These are phyloP conservation scores for Lucilia sericata DNA, from an alignment of 1,140 invertebrate genomes.

Conservation along the genomic window DNA sequence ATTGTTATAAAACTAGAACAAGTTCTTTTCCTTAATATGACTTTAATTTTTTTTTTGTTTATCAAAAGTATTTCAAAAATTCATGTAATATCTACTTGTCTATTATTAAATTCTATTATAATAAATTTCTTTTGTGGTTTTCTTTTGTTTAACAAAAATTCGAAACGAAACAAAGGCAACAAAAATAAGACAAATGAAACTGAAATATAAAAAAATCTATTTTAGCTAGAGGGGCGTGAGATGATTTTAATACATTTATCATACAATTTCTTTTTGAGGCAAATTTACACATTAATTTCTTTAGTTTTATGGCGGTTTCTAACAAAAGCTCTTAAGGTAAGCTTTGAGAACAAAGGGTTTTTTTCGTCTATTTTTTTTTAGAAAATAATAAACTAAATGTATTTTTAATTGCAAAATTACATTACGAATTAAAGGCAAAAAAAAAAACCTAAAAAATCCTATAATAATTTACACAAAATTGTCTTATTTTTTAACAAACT, in stretches of 20 bases:
- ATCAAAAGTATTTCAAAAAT: too few relatives aligned
- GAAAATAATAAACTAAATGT: neutral
- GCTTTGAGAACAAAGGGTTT: neutral
- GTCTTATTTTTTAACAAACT: too few relatives aligned
- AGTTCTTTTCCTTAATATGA: too few relatives aligned
- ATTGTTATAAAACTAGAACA: too few relatives aligned
- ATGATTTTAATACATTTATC: slow-evolving; percentile 6
- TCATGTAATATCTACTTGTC: too few relatives aligned
- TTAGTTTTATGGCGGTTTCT: neutral
- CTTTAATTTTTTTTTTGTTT: too few relatives aligned
- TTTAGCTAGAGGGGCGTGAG: slow-evolving; percentile 12
- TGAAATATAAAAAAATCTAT: too few relatives aligned
- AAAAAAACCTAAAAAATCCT: neutral
- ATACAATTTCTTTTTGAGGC: neutral
- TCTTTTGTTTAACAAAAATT: neutral
- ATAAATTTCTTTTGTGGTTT: neutral
- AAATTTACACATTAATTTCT: neutral
- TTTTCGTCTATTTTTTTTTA: neutral
- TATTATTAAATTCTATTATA: too few relatives aligned
- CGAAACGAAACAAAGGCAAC: neutral
- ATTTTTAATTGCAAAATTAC: neutral
- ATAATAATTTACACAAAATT: too few relatives aligned
- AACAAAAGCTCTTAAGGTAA: neutral
- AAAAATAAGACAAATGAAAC: too few relatives aligned
- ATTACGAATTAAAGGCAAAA: neutral